Evolutionary conservation across 2,113 vertebrate genomes (phyloP), one percentile per base, ranked within the genome.

Genomic region (Trogon surrucura): DNA sequence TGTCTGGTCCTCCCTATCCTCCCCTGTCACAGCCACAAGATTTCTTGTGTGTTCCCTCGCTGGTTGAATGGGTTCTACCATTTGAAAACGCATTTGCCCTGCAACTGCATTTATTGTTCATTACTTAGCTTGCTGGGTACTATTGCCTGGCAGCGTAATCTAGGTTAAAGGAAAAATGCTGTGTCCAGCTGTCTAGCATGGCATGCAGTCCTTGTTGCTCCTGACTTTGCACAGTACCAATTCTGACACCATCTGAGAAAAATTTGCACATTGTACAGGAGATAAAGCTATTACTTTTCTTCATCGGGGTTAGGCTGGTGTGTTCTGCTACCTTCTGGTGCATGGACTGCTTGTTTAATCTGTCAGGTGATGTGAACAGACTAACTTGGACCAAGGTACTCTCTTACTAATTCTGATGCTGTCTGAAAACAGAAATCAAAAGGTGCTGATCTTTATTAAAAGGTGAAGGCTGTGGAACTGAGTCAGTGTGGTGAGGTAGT

Each of bases 61-160:
- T 88, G 84, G 19, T 47, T 88, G 72, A 93, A 80, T 92, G 83
- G 56, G 83, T 88, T 96, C 69, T 96, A 4, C 75, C 77, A 47
- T 78, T 86, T 90, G 80, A 45, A 94, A 88, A 78, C 18, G 47
- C 75, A 1, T 80, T 82, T 85, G 58, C 64, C 64, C 36, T 95
- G 79, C 29, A 29, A 17, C 57, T 54, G 61, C 7, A 1, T 50
- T 41, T 61, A 10, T n/a, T 91, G 70, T 74, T 92, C 47, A 29
- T 87, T 25, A 23, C 34, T 66, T 66, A 32, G 53, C 75, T 78
- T 2, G 0, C 62, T 89, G 84, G 77, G 70, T 87, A 32, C 9
- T 50, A 7, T 23, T 51, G 54, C 54, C 74, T 70, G 51, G 58
- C 58, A 51, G 29, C 5, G 11, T 60, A 10, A 48, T 13, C 69